A percentile compares a stretch with the other conserved stretches of the same genome.
Conservation (phyloP, 2,113 vertebrate species). For the Rhegmatorhina hoffmannsi region DNA sequence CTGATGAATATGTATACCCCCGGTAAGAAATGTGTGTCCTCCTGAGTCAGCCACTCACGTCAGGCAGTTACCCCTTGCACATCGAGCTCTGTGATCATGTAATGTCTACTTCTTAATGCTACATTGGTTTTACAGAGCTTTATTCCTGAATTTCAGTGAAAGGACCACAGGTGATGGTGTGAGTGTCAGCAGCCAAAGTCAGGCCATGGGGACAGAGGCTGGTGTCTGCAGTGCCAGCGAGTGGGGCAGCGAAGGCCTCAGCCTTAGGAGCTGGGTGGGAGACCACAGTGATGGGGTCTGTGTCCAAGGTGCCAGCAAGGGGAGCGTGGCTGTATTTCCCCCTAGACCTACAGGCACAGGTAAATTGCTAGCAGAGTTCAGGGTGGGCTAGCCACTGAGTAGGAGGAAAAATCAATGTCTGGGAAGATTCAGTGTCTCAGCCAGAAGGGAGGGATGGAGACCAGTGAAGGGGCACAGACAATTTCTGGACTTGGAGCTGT, state of each 20-base stretch:
- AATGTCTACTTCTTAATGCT: neutral
- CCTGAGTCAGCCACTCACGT: neutral
- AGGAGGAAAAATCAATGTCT: neutral
- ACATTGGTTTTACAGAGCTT: neutral
- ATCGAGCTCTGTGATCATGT: neutral
- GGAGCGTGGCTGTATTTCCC: too few species aligned
- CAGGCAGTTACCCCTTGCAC: neutral
- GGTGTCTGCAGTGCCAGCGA: neutral
- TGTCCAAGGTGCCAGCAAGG: neutral
- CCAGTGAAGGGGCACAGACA: neutral
- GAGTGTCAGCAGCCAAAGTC: neutral
- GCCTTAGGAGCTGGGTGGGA: neutral
- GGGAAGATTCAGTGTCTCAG: neutral
- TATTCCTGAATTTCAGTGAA: neutral
- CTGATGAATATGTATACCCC: neutral
- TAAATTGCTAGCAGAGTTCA: neutral
- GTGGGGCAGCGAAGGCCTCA: neutral
- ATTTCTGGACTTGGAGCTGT: neutral
- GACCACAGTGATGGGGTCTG: rapidly evolving
- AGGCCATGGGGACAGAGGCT: neutral
- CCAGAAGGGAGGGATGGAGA: neutral
- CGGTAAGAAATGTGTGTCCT: neutral
- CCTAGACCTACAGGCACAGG: too few species aligned
- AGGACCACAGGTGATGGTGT: too few species aligned
- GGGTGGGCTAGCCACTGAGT: neutral